Conservation (phyloP, 2,113 vertebrate species). For the Hemichromis elongatus region DNA sequence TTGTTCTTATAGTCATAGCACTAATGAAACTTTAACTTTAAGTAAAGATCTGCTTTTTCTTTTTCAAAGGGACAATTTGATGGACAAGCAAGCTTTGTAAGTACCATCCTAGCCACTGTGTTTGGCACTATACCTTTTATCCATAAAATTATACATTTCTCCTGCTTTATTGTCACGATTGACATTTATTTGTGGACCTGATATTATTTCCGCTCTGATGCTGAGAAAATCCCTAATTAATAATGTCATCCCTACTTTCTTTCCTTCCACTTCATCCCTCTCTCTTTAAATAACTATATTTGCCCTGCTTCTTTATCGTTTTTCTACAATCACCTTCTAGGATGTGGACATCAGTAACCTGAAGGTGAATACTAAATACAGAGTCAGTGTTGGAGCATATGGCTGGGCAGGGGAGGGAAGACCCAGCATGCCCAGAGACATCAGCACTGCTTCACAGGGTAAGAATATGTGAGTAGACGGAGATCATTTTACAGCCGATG, state of each 20-base stretch:
- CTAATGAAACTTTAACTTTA: neutral
- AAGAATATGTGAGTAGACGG: constrained; percentile 40
- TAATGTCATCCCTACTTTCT: neutral
- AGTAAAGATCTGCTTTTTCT: neutral
- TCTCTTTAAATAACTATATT: neutral
- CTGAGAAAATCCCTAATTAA: neutral
- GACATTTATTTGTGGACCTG: neutral
- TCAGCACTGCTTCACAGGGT: constrained; percentile 86
- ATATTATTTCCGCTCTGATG: neutral
- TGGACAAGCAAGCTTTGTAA: constrained; percentile 84
- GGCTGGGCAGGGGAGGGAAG: constrained; percentile 82
- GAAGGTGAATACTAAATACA: constrained; percentile 81
- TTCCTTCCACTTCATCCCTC: neutral
- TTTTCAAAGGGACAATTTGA: constrained; percentile 76
- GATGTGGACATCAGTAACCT: constrained; percentile 81
- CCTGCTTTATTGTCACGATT: neutral
- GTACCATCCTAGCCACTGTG: constrained; percentile 45
- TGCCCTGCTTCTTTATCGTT: neutral
- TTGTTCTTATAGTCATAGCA: neutral
- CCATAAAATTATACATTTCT: neutral
- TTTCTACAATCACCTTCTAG: constrained; percentile 50
- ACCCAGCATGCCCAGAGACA: constrained; percentile 81
- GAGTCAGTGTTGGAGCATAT: constrained; percentile 83
- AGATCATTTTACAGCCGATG: neutral
- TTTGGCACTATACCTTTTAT: neutral